Conservation (phyloP, 2,113 vertebrate species). For the Zeus faber region DNA sequence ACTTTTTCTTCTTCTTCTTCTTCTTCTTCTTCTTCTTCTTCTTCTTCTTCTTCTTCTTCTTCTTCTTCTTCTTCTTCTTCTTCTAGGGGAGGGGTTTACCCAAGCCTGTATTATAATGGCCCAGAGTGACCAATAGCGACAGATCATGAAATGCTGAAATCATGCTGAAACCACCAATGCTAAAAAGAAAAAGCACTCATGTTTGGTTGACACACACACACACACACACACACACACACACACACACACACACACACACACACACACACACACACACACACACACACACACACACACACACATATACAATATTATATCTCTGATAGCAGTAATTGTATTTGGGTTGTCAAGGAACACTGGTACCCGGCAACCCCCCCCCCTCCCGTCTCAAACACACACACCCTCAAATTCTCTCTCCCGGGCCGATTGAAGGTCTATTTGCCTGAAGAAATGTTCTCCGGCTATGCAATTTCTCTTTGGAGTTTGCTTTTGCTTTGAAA, state of each 20-base stretch:
- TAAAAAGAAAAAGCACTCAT: too few species aligned
- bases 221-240: slow-evolving; percentile 1
- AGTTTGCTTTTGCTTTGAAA: too few species aligned
- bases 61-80: too few species aligned
- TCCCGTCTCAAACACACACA: not conserved
- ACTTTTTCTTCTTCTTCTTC: too few species aligned
- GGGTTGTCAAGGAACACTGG: slow-evolving; percentile 62
- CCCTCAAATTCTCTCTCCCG: not conserved
- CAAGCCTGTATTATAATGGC: too few species aligned
- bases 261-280: not conserved
- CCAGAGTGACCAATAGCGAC: too few species aligned
- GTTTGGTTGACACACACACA: slow-evolving; percentile 47
- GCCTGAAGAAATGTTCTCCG: not conserved
- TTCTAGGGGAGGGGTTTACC: too few species aligned
- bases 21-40: too few species aligned
- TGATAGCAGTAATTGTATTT: slow-evolving; percentile 84
- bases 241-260: slow-evolving; percentile 2
- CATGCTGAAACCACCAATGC: too few species aligned
- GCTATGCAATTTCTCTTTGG: too few species aligned
- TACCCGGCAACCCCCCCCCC: not conserved
- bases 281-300: slow-evolving; percentile 38
- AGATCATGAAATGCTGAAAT: too few species aligned
- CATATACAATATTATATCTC: slow-evolving; percentile 76
- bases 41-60: too few species aligned
- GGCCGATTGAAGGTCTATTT: not conserved